phyloP scores from a whole-genome alignment of 2,888 invertebrate species.

The Torymus tubicola region DNA sequence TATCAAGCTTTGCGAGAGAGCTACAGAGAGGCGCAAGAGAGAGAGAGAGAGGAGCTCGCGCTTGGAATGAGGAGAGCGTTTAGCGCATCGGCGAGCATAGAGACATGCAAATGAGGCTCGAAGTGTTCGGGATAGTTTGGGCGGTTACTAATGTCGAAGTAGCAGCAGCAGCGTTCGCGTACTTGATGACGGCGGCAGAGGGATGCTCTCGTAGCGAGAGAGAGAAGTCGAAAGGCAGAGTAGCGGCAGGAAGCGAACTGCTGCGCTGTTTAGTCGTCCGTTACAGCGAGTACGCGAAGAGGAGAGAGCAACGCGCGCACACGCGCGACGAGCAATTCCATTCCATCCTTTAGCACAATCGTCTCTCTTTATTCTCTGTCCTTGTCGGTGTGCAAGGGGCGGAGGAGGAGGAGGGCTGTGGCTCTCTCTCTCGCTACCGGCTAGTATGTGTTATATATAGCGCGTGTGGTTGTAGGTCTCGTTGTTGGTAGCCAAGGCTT shows the following conservation, averaged over 20 bases:
- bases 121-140: constrained; percentile 61
- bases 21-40: constrained; percentile 4
- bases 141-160: constrained; percentile 62
- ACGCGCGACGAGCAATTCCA: constrained; percentile 13
- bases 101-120: constrained; percentile 65
- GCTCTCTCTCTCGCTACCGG: not conserved
- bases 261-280: constrained; percentile 43
- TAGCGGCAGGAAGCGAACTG: constrained; percentile 17
- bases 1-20: constrained; percentile 1
- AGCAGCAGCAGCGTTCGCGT: constrained; percentile 30
- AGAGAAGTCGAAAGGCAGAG: constrained; percentile 14
- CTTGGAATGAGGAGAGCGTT: constrained; percentile 34
- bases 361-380: not conserved
- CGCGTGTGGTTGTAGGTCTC: no score
- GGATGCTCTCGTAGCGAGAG: not conserved
- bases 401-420: no score
- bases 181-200: constrained; percentile 32
- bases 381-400: not conserved
- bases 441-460: no score
- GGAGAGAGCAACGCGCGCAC: not conserved
- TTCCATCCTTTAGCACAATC: constrained; percentile 16
- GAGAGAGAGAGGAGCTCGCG: not conserved
- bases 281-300: not conserved
- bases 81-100: constrained; percentile 43
- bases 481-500: no score